Percentiles rank a stretch among this genome's conserved stretches.
phyloP scores from a whole-genome alignment of 1,140 invertebrate species.

The Solenopsis invicta region DNA sequence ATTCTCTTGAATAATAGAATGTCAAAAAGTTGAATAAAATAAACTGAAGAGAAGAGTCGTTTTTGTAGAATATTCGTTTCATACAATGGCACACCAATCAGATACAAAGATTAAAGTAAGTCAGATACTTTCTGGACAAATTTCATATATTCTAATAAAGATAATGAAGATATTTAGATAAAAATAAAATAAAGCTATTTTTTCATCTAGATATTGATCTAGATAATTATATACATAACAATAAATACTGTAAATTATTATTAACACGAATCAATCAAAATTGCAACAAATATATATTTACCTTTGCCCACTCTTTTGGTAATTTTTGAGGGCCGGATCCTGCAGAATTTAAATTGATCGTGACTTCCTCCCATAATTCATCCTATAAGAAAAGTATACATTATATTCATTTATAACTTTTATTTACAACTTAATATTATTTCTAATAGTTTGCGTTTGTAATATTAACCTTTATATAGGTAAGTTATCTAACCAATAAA shows the following conservation, averaged over 20 bases:
- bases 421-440: slow-evolving; percentile 10
- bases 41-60: neutral
- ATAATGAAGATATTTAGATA: too few species aligned
- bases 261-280: neutral
- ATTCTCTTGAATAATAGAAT: neutral
- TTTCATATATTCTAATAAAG: too few species aligned
- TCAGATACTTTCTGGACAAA: too few species aligned
- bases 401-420: neutral
- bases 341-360: neutral
- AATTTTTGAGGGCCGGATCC: neutral
- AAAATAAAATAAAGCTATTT: too few species aligned
- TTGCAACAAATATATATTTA: neutral
- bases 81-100: too few species aligned
- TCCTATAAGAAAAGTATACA: slow-evolving; percentile 2
- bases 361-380: neutral
- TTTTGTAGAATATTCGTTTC: neutral
- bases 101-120: too few species aligned
- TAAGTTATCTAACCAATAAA: too few species aligned
- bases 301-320: slow-evolving; percentile 22
- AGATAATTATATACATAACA: too few species aligned
- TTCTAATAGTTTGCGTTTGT: too few species aligned
- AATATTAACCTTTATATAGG: too few species aligned
- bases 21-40: neutral
- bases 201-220: too few species aligned
- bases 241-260: too few species aligned